Percentiles rank a stretch among this genome's conserved stretches.
Conservation (phyloP, 2,888 invertebrate genomes). For the Autographa gamma region DNA sequence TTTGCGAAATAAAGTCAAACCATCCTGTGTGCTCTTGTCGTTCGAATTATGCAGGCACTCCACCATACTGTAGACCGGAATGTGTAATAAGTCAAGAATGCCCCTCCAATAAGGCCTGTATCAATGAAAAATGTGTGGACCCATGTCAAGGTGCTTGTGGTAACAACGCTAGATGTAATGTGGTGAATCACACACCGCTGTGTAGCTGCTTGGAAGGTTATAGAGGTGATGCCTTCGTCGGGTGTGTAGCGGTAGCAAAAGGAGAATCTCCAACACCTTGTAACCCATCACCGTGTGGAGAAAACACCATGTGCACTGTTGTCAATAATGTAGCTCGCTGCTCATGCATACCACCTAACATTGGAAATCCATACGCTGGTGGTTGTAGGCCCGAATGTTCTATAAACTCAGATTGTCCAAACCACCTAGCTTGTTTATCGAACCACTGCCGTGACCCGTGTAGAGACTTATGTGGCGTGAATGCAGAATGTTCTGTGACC, state of each 20-base stretch:
- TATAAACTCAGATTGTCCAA: conserved; percentile 94
- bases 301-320: conserved; percentile 94
- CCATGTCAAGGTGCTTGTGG: conserved; percentile 95
- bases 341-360: conserved; percentile 95
- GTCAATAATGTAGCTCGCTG: conserved; percentile 92
- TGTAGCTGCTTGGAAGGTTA: conserved; percentile 94
- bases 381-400: conserved; percentile 96
- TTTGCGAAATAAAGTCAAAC: conserved; percentile 94
- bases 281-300: conserved; percentile 94
- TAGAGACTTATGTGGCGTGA: conserved; percentile 94
- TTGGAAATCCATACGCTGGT: conserved; percentile 95
- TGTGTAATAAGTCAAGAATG: conserved; percentile 95
- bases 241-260: conserved; percentile 90
- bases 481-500: conserved; percentile 94
- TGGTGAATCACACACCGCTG: conserved; percentile 94
- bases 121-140: conserved; percentile 94
- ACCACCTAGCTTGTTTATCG: conserved; percentile 93
- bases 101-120: conserved; percentile 93
- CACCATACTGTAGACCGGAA: conserved; percentile 95
- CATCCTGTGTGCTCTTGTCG: conserved; percentile 94
- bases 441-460: conserved; percentile 96
- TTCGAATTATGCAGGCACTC: conserved; percentile 93
- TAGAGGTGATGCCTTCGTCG: conserved; percentile 95
- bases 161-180: conserved; percentile 93
- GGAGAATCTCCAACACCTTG: conserved; percentile 90